Base-by-base conservation (phyloP, 2,888 invertebrate species). In the Palloptera scutellata region DNA sequence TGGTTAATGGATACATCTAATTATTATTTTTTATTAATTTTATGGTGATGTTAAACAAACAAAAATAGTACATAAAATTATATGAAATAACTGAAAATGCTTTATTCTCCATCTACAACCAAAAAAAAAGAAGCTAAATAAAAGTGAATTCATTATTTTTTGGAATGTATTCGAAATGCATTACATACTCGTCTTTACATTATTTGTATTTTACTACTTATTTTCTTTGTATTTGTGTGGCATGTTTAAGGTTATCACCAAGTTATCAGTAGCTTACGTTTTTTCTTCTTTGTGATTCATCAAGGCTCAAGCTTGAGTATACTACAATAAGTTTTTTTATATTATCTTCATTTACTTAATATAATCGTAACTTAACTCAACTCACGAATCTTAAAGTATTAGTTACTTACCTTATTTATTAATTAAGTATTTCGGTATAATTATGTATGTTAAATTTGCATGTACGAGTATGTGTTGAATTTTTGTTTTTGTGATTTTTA, bases 1-100 rank as follows among this genome's bases (percentile, higher is more conserved):
- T 66, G 64, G 68, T 70, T 60, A 51, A 42, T 62, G 58, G 64
- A 61, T 61, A 65, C 61, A 30, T 30, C 30, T 30, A 30, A 2
- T 6, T 30, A 6, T 61, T 40, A 19, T 15, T 54, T 41, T 48
- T 12, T 53, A 15, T 20, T 65, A 57, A 51, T 30, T n/a, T 20
- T 10, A 3, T 55, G 55, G 30, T 55, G 30, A 55, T 55, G 40
- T 20, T 12, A 15, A 15, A n/a, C n/a, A n/a, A 52, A 13, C 12
- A 19, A 17, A 19, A 15, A 15, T 52, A 3, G 3, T n/a, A 17
- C n/a, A n/a, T n/a, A n/a, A n/a, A n/a, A n/a, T n/a, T n/a, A 52
- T 19, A 52, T n/a, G 15, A 13, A 17, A 52, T 10, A 17, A 10
- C 6, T 6, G n/a, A 52, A 15, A 17, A 52, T 17, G 15, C 48